Evolutionary conservation across 53 echinoderm and acorn worm species (phyloP), one percentile per base, ranked within the genome.

Genomic region (Crossaster papposus): DNA sequence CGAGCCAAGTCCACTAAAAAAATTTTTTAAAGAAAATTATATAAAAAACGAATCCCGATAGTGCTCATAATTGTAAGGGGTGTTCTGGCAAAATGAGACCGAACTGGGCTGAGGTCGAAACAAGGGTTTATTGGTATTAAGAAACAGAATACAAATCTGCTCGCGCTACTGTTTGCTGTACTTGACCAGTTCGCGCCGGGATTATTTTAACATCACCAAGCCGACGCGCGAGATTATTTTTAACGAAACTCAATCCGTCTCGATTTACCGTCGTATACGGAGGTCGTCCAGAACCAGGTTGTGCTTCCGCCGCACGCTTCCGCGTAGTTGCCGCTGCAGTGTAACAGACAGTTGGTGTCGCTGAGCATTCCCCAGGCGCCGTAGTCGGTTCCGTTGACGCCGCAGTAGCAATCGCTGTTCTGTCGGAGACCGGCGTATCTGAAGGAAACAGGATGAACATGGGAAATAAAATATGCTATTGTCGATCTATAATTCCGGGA

Each of bases 261-360:
- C 1, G 22, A n/a, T 20, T 77, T 55, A 86, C 86, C 62, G 23
- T 86, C 86, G 54, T 86, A 86, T 32, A 86, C 36, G 23, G 86
- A 86, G 24, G 86, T 76, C 7, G 86, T 77, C 86, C 86, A 86
- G 37, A 86, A 77, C 86, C 86, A 86, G 0, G 86, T 86, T 18
- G 86, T 77, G 3, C 28, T 54, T 17, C 86, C 86, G 1, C 86
- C 86, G 34, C 86, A 86, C 2, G 38, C 77, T 63, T 86, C 86
- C 22, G 86, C 86, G 6, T 86, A 54, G 86, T 86, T 86, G 35
- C 86, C 86, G n/a, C 77, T 37, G 86, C 86, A 86, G 55, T 24
- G 86, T 4, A 55, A 18, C 86, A 52, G 23, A 53, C 86, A 86
- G 86, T 86, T 86, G 76, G 86, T 86, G 77, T 77, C 14, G 86